Evolutionary conservation across 2,888 invertebrate genomes (phyloP), one percentile per base, ranked within the genome.

Genomic region (Leptopilina syphax): DNA sequence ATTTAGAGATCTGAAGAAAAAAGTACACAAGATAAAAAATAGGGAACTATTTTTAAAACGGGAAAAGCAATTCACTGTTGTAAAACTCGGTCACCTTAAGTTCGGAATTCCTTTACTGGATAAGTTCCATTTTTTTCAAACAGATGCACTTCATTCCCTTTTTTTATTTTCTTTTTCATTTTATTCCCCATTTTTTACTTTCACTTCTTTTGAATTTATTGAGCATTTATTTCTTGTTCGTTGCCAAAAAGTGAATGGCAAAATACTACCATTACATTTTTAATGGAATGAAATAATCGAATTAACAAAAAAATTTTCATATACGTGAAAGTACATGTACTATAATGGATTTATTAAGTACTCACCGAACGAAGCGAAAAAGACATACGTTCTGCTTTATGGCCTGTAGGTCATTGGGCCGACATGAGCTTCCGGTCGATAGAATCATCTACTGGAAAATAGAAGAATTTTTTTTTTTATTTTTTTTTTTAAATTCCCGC

Each of bases 371-470:
- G 66, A 50, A 79, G 70, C 68, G 27, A 78, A 70, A 73, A 73
- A 79, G 65, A 76, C 73, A 66, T 47, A 65, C 76, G 79, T 80
- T 80, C 80, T 80, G 80, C 70, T 80, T 80, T 80, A 80, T 70
- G 77, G 77, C 54, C 80, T 80, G 80, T 73, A 77, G 80, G 77
- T 80, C 77, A 80, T 80, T 77, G 70, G 63, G 65, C 65, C 77
- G 80, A 63, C 80, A 77, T 73, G 73, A 80, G 65, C 77, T 80
- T 80, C 80, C 80, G 77, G 68, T 77, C 34, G 70, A 80, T 77
- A 77, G 77, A 65, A 80, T 77, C 77, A 73, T 73, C 80, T 77
- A 65, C 66, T 70, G 73, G 77, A 18, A 73, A 57, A 73, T 57
- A 60, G 73, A 73, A 65, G 41, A 34, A 3, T 3, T 34, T 34